These are phyloP conservation scores for Brachionus rotundiformis DNA, from an alignment of 1,140 invertebrate genomes.

Conservation along the genomic window DNA sequence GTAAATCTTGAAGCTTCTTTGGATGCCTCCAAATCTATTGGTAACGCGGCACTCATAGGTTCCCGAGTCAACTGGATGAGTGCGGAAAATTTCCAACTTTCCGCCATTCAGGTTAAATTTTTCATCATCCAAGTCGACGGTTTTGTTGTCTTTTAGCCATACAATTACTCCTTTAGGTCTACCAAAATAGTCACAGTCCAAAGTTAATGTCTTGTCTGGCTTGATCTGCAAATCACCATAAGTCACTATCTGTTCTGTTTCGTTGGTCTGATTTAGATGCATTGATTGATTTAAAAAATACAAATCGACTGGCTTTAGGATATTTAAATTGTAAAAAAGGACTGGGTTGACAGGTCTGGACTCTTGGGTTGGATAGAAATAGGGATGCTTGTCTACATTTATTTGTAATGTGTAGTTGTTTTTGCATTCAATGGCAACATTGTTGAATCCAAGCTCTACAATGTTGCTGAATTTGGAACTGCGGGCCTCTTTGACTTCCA, in stretches of 20 bases:
- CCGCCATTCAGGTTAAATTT: background rate
- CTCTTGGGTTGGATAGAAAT: background rate
- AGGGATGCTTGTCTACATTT: constrained; percentile 18
- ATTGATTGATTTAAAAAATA: constrained; percentile 10
- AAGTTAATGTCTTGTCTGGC: constrained; percentile 3
- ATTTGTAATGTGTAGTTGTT: constrained; percentile 18
- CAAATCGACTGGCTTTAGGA: background rate
- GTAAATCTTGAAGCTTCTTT: constrained; percentile 14
- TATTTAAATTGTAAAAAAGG: background rate
- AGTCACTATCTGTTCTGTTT: background rate
- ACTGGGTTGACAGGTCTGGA: background rate
- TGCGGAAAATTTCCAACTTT: background rate
- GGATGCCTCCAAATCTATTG: background rate
- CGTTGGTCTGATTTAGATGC: constrained; percentile 6
- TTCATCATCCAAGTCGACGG: background rate
- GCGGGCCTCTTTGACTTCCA: background rate
- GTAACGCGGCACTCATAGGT: constrained; percentile 29
- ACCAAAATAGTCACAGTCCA: constrained; percentile 14
- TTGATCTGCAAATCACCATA: constrained; percentile 14
- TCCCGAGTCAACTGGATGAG: constrained; percentile 41
- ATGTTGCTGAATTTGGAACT: background rate
- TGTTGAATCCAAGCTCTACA: background rate
- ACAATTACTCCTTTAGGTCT: background rate
- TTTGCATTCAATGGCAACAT: background rate
- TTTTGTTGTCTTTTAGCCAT: constrained; percentile 29